phyloP scores from a whole-genome alignment of 2,797 vertebrate species.

The Lagocephalus sceleratus region DNA sequence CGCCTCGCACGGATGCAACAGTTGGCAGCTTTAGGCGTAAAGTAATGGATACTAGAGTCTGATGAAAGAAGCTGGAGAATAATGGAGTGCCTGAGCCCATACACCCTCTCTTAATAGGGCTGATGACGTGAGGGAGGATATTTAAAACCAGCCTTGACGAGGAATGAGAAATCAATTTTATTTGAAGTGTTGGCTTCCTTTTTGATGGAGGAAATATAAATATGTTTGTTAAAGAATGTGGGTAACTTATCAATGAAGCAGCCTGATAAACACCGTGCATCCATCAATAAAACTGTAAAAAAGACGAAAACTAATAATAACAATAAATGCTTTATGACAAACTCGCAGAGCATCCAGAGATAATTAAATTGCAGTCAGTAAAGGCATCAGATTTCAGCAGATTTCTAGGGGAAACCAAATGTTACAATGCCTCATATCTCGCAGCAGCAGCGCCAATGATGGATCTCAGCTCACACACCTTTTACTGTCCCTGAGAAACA shows the following conservation, averaged over 20 bases:
- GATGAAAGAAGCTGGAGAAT: constrained; percentile 55
- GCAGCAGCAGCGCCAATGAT: constrained; percentile 9
- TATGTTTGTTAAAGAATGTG: no score
- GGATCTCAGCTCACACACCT: constrained; percentile 16
- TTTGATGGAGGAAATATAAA: no score
- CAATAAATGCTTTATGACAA: neutral
- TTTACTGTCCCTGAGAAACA: constrained; percentile 15
- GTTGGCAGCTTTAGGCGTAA: constrained; percentile 61
- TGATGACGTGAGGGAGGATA: constrained; percentile 19
- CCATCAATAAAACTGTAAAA: neutral
- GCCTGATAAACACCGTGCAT: neutral
- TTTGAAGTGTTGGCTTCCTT: no score
- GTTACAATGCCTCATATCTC: neutral
- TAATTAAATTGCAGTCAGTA: neutral
- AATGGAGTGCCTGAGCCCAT: constrained; percentile 50
- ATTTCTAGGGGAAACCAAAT: constrained; percentile 5
- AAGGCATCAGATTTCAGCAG: neutral
- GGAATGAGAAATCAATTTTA: neutral
- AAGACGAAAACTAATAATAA: neutral
- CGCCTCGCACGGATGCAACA: constrained; percentile 45
- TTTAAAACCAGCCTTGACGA: neutral
- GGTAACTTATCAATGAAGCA: neutral
- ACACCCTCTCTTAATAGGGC: constrained; percentile 20
- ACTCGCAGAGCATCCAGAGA: neutral
- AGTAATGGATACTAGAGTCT: constrained; percentile 63